These are phyloP conservation scores for Ammodytes marinus DNA, from an alignment of 2,113 vertebrate genomes.

Conservation along the genomic window DNA sequence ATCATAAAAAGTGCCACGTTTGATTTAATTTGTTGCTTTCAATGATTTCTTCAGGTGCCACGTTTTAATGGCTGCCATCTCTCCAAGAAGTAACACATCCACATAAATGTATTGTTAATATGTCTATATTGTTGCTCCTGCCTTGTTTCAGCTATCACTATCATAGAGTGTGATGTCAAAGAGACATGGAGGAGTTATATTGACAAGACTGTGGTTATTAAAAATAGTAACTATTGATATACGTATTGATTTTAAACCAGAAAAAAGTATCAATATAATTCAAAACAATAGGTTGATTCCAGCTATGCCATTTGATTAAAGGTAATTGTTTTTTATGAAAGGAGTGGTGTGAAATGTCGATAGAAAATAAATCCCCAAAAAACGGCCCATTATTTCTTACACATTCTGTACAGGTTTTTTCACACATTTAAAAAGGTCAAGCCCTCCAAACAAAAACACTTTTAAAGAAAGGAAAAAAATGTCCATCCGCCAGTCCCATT, in stretches of 20 bases:
- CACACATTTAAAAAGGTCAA: slow-evolving; percentile 54
- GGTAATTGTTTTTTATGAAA: not conserved
- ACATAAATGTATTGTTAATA: not conserved
- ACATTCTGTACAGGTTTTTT: slow-evolving; percentile 37
- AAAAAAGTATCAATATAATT: no score
- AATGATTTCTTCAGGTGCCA: slow-evolving; percentile 6
- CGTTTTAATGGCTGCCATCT: not conserved
- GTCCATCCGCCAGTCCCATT: slow-evolving; percentile 6
- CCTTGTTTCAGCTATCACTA: not conserved
- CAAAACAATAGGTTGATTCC: no score
- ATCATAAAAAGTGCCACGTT: not conserved
- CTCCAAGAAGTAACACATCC: not conserved
- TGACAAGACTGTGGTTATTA: not conserved
- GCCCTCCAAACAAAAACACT: slow-evolving; percentile 8
- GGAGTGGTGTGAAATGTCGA: not conserved
- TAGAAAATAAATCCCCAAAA: not conserved
- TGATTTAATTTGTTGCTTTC: not conserved
- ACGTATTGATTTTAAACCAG: no score
- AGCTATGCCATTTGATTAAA: not conserved
- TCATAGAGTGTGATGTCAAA: not conserved
- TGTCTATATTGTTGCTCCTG: not conserved
- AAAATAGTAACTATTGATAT: no score
- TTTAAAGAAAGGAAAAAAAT: slow-evolving; percentile 30
- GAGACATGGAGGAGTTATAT: not conserved
- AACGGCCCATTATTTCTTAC: not conserved